Base-by-base conservation (phyloP, 2,797 vertebrate species). In the Sebastes minor region DNA sequence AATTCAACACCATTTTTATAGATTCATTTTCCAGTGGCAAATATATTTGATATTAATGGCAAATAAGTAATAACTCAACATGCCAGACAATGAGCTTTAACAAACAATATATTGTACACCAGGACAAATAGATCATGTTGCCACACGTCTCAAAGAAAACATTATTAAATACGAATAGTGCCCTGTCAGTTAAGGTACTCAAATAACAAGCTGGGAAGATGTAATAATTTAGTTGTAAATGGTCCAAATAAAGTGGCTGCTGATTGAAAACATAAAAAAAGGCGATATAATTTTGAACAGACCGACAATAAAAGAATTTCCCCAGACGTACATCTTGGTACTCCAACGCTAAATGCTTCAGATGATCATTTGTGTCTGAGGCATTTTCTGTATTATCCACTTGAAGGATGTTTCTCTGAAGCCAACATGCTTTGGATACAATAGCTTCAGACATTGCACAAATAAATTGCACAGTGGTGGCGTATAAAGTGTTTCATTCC, bases 221-320 rank as follows among this genome's bases (percentile, higher is more conserved):
- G 2, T 30, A 5, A 85, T 85, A 81, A 84, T 83, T 88, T 84
- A 88, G 55, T 28, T 69, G 10, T 56, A 62, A 74, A 65, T 78
- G 64, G 23, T 79, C 32, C 42, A 23, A 76, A 74, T 74, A 74
- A 83, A 81, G 67, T 74, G 68, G 71, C 71, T 74, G 64, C 52
- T 75, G 28, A 49, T 14, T 33, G 8, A 25, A 74, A 72, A 76
- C 9, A 30, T 8, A 6, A 6, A 46, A 46, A 71, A 42, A 33
- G 2, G 3, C 1, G 3, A 2, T 16, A 6, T 18, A 1, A 52
- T 38, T 52, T 12, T 60, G 18, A 16, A 65, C 6, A 59, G n/a
- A 68, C 8, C 4, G 23, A 60, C 25, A 28, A 16, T 14, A 4
- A 60, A 59, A 71, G 7, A 62, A 71, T 69, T 27, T 32, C 28